Evolutionary conservation across 2,113 vertebrate genomes (phyloP).

Genomic region (Pelecanus crispus): DNA sequence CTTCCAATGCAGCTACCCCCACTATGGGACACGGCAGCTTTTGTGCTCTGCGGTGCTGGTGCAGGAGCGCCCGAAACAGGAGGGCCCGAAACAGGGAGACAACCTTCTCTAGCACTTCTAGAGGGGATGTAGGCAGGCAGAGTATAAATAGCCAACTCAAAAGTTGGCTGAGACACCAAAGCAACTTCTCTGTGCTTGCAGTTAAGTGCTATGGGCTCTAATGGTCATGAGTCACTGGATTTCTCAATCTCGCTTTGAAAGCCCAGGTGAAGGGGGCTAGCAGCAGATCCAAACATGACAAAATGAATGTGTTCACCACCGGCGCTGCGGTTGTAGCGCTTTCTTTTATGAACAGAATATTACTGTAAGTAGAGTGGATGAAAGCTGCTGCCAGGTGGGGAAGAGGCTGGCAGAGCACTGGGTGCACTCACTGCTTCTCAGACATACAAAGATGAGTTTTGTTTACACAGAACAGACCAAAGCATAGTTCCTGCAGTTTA

Average conservation of each 20-base stretch:
- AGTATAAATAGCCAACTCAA: neutral
- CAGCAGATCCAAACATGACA: neutral
- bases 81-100: neutral
- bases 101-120: neutral
- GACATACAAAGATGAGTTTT: neutral
- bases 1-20: neutral
- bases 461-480: neutral
- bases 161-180: neutral
- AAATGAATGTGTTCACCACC: rapidly evolving
- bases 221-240: neutral
- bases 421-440: neutral
- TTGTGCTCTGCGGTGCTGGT: neutral
- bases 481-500: neutral
- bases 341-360: neutral
- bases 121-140: neutral
- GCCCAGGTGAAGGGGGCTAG: neutral
- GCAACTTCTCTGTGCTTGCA: neutral
- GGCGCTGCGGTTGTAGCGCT: rapidly evolving
- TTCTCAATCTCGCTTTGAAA: neutral
- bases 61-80: neutral
- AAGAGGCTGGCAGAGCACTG: neutral
- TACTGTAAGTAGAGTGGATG: neutral
- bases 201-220: neutral
- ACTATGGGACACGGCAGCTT: rapidly evolving
- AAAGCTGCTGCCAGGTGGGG: neutral